Evolutionary conservation across 2,888 invertebrate genomes (phyloP), one percentile per base, ranked within the genome.

Genomic region (Melinaea menophilus): DNA sequence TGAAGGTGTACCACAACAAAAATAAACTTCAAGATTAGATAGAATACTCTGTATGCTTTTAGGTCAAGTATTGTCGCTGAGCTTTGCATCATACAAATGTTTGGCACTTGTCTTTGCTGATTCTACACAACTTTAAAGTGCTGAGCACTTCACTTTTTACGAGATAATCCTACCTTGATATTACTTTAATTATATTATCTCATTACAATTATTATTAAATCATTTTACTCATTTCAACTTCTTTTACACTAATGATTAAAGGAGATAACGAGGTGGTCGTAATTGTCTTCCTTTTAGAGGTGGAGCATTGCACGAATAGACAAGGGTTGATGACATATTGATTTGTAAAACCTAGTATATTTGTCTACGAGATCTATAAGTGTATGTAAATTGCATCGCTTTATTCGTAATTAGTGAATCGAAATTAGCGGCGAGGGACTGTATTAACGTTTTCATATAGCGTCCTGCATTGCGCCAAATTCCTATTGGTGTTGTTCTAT

Each of bases 401-500:
- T 77, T 81, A 65, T 61, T 61, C 70, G 76, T 81, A 84, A 82
- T 84, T 84, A 83, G 79, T 77, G 77, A 79, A 84, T 81, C 72
- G 73, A 78, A 85, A 83, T 83, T 81, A 84, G 80, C 84, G 80
- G 81, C 80, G 81, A 68, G 81, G 80, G 79, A 79, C 77, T 80
- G 76, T 76, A 81, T 83, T 82, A 76, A 82, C 76, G 79, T 79
- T 82, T 80, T 76, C 76, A 83, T 75, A 83, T 77, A 77, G 75
- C 81, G 79, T 84, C 84, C 88, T 89, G 89, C 89, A 89, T 85
- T 88, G 89, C 89, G 87, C 85, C 88, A 89, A 85, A 85, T 80
- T 82, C 78, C 75, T 78, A 80, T 83, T 78, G 78, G 79, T 82
- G 82, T 81, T 77, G 77, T 81, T 81, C 73, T 80, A 81, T 84